Base-by-base conservation (phyloP, 2,797 vertebrate genomes). In the Darevskia mixta region DNA sequence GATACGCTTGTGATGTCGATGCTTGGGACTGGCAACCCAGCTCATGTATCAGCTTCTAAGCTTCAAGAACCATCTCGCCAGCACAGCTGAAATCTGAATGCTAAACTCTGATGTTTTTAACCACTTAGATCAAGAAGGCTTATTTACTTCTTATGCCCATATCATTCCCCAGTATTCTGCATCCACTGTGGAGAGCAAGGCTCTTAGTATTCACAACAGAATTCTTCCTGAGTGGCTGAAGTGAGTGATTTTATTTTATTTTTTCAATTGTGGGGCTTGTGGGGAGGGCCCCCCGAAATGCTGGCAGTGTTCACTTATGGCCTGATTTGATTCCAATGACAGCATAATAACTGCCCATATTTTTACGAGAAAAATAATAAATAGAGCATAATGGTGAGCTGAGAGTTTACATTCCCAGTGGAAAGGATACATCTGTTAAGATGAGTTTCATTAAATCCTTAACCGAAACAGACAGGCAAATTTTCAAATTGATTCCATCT, bases 401-500 rank as follows among this genome's bases (percentile, higher is more conserved):
- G 83, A 88, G 91, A 92, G 90, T 95, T 95, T 95, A 94, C 91
- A 92, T 94, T 94, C 94, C 92, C 92, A 90, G 1, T 88, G 93
- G 91, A 95, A 93, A 91, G 91, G 91, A 94, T 92, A 93, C 94
- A 92, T 95, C 88, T 95, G 93, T 85, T 85, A 89, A 93, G 95
- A 94, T 92, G 92, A 95, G 94, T 95, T 94, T 95, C 91, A 93
- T 94, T 94, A 91, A 92, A 82, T 76, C 55, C 88, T 86, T 93
- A 93, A 93, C 88, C 8, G 85, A 88, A 95, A 94, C 91, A 88
- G 90, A 86, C 87, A 89, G 82, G 91, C 76, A 91, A 90, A 87
- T 95, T 93, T 83, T 86, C 77, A 92, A 95, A 93, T 95, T 94
- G 92, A 82, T 95, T 94, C 95, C 94, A 90, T 92, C 94, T 94